These are phyloP conservation scores for Neodiprion lecontei DNA, from an alignment of 1,140 invertebrate genomes.

Conservation along the genomic window DNA sequence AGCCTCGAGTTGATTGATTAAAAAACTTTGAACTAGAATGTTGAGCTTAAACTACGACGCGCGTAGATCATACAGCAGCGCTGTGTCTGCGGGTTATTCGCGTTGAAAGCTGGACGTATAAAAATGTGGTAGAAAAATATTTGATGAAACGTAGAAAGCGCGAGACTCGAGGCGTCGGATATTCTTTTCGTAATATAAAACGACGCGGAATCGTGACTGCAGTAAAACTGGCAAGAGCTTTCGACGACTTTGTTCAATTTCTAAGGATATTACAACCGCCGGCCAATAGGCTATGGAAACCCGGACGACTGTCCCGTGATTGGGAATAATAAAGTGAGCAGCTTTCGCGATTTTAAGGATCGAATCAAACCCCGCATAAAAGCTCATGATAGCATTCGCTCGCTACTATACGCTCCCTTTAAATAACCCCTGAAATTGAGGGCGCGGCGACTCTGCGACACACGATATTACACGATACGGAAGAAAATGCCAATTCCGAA, in stretches of 20 bases:
- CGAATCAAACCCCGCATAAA: neutral
- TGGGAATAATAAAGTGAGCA: neutral
- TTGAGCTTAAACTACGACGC: too few relatives aligned
- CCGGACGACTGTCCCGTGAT: neutral
- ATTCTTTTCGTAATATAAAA: too few relatives aligned
- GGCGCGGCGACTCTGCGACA: neutral
- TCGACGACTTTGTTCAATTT: neutral
- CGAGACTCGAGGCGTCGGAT: too few relatives aligned
- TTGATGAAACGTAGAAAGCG: too few relatives aligned
- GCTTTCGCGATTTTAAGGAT: neutral
- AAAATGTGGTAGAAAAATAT: too few relatives aligned
- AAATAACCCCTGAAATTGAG: neutral
- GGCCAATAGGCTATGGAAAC: too few relatives aligned
- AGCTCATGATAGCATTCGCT: neutral
- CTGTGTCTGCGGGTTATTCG: too few relatives aligned
- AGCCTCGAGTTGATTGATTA: too few relatives aligned
- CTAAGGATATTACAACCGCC: neutral
- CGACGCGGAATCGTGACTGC: neutral
- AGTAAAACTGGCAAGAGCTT: neutral
- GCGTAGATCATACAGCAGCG: too few relatives aligned
- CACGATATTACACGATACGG: neutral
- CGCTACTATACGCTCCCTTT: neutral
- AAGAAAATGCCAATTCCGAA: neutral
- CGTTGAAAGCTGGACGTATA: too few relatives aligned
- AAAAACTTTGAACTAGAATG: too few relatives aligned